These are phyloP conservation scores for Tricholauxania praeusta DNA, from an alignment of 2,888 invertebrate genomes.

Conservation along the genomic window DNA sequence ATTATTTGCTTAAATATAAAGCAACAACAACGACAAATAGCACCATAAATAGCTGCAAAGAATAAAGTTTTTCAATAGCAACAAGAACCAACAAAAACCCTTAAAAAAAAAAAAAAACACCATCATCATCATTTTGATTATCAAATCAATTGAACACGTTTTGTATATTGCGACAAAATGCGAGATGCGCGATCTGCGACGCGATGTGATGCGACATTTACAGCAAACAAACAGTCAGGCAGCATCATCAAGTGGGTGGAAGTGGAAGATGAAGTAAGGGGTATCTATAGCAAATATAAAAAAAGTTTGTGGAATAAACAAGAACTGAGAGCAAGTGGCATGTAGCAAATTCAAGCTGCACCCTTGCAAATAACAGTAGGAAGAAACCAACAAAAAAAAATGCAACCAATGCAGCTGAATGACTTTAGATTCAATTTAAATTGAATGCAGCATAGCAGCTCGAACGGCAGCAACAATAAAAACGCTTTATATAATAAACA, in stretches of 20 bases:
- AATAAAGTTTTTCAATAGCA: neutral
- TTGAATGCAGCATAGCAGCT: conserved; percentile 36
- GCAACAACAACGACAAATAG: neutral
- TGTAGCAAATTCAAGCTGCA: too few species aligned
- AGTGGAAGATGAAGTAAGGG: neutral
- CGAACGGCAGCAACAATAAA: conserved; percentile 19
- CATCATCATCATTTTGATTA: conserved; percentile 24
- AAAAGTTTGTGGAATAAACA: neutral
- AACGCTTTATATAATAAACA: neutral
- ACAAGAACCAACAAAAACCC: neutral
- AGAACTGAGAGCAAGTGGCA: too few species aligned
- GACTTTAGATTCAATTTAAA: conserved; percentile 43
- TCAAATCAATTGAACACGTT: conserved; percentile 54
- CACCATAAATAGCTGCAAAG: neutral
- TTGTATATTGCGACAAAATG: conserved; percentile 38
- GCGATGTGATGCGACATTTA: neutral
- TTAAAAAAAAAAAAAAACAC: neutral
- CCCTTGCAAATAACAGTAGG: too few species aligned
- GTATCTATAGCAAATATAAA: neutral
- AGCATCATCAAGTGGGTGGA: neutral
- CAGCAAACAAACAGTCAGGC: neutral
- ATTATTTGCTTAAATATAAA: neutral
- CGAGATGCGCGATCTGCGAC: conserved; percentile 14
- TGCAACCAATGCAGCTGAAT: conserved; percentile 34
- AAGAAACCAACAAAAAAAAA: neutral